Evolutionary conservation across 92 coral and sea anemone species (phyloP).

Genomic region (Epizoanthus illoricatus): DNA sequence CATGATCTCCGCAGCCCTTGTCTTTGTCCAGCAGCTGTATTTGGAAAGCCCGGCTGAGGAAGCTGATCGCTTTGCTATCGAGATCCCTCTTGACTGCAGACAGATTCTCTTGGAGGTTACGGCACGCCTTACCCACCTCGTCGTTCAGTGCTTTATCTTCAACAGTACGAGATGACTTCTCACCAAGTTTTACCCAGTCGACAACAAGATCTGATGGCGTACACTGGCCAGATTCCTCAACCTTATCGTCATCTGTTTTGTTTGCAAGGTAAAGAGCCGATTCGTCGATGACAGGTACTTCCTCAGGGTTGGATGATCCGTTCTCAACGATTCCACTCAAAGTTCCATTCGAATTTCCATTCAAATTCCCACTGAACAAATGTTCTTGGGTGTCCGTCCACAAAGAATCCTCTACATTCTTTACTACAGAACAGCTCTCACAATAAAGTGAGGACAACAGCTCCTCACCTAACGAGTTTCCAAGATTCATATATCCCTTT

Average conservation of each 20-base stretch:
- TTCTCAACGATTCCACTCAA: not conserved
- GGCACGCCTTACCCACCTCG: constrained; percentile 36
- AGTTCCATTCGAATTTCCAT: not conserved
- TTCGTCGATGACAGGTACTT: constrained; percentile 23
- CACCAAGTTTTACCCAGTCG: not conserved
- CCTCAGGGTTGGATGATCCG: not conserved
- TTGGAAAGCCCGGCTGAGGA: constrained; percentile 11
- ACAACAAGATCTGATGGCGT: not conserved
- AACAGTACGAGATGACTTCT: not conserved
- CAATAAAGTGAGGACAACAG: constrained; percentile 12
- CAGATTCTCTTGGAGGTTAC: constrained; percentile 18
- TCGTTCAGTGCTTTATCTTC: constrained; percentile 29
- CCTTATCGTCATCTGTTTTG: constrained; percentile 88
- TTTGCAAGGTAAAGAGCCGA: constrained; percentile 46
- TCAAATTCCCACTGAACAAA: not conserved
- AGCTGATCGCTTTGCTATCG: constrained; percentile 3
- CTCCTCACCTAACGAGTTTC: constrained; percentile 46
- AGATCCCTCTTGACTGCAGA: constrained; percentile 23
- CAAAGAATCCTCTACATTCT: constrained; percentile 8
- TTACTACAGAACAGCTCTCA: constrained; percentile 9
- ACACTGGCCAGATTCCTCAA: constrained; percentile 46
- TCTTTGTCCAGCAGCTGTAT: not conserved
- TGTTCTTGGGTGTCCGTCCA: constrained; percentile 35
- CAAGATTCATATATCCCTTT: constrained; percentile 61
- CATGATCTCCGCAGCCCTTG: not conserved